Evolutionary conservation across 2,113 vertebrate genomes (phyloP).

Genomic region (Shinisaurus crocodilurus): DNA sequence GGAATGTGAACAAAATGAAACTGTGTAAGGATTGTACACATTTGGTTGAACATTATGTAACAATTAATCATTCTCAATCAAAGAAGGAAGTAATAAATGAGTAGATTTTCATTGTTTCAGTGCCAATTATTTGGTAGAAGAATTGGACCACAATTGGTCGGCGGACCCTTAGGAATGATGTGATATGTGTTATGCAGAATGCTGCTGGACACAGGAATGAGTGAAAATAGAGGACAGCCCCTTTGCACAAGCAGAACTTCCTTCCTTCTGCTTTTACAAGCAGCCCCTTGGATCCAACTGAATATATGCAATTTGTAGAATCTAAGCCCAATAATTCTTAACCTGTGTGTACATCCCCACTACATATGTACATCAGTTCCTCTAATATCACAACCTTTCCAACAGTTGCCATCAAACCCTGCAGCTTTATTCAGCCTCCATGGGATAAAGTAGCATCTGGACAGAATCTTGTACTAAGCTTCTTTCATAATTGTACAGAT

Average conservation of each 20-base stretch:
- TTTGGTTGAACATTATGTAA: not conserved
- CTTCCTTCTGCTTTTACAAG: too few species aligned
- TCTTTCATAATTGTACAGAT: not conserved
- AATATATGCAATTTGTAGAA: not conserved
- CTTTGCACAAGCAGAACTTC: too few species aligned
- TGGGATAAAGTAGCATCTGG: too few species aligned
- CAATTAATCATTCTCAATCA: not conserved
- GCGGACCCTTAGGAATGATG: too few species aligned
- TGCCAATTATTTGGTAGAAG: not conserved
- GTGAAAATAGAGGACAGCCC: too few species aligned
- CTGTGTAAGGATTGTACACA: not conserved
- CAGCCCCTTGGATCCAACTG: not conserved
- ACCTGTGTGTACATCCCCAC: not conserved
- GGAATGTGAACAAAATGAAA: not conserved
- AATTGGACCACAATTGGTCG: not conserved
- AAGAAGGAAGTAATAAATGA: not conserved
- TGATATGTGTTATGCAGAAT: too few species aligned
- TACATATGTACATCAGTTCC: not conserved
- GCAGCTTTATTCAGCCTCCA: not conserved
- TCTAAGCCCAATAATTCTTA: not conserved
- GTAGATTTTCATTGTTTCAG: not conserved
- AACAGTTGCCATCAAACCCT: not conserved
- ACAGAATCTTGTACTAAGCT: not conserved
- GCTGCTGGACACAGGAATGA: too few species aligned
- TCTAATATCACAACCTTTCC: not conserved